phyloP scores from a whole-genome alignment of 2,113 vertebrate species.

The Xenus cinereus region DNA sequence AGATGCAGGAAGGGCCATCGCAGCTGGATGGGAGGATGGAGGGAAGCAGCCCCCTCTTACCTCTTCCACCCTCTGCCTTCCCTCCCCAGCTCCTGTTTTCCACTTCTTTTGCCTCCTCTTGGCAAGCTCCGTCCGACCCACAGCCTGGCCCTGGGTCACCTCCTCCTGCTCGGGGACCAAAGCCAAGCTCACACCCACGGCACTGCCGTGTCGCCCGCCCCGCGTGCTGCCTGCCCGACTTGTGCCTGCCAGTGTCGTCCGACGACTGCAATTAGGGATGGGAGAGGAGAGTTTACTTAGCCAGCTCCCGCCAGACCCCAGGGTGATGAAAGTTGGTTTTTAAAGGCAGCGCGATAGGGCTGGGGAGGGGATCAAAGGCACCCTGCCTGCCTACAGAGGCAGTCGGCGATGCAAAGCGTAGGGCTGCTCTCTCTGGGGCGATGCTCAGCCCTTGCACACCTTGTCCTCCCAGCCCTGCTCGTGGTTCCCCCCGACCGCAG shows the following conservation, averaged over 20 bases:
- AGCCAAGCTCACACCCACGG: neutral
- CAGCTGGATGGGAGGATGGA: neutral
- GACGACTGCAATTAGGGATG: neutral
- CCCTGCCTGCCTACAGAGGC: neutral
- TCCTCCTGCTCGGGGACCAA: accelerated
- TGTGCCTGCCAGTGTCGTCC: neutral
- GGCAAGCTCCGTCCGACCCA: neutral
- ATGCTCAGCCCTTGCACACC: neutral
- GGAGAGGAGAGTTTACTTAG: neutral
- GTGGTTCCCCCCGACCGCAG: neutral
- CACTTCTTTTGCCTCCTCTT: neutral
- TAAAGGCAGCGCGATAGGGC: neutral
- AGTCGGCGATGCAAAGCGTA: accelerated
- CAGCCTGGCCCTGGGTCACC: neutral
- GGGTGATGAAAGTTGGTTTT: neutral
- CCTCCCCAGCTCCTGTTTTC: neutral
- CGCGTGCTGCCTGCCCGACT: neutral
- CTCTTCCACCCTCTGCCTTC: neutral
- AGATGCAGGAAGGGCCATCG: neutral
- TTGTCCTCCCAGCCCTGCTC: neutral
- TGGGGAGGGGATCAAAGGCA: conserved; percentile 34
- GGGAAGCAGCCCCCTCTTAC: neutral
- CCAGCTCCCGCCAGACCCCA: conserved; percentile 25
- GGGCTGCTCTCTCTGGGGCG: neutral
- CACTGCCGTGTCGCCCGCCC: neutral